A percentile compares a stretch with the other conserved stretches of the same genome.
These are phyloP conservation scores for Pseudomyrmex flavicornis DNA, from an alignment of 1,140 invertebrate species.

Conservation along the genomic window DNA sequence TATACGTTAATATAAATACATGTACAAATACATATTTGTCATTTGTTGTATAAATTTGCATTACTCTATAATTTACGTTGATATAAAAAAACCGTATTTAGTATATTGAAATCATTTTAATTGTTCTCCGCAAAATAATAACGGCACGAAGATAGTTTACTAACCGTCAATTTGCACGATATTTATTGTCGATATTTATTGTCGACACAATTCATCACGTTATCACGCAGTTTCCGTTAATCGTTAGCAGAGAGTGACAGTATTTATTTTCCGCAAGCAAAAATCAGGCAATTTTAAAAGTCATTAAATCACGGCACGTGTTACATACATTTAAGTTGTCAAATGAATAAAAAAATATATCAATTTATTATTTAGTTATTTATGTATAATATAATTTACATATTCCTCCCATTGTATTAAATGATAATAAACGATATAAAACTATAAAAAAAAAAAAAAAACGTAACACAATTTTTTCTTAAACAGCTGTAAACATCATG, in stretches of 20 bases:
- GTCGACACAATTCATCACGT: conserved; percentile 30
- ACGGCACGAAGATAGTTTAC: conserved; percentile 38
- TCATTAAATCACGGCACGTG: conserved; percentile 19
- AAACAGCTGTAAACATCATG: not conserved
- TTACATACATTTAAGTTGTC: conserved; percentile 3
- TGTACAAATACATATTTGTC: not conserved
- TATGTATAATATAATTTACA: no score
- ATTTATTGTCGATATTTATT: conserved; percentile 16
- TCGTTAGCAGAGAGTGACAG: conserved; percentile 7
- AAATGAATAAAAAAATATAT: not conserved
- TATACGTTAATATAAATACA: not conserved
- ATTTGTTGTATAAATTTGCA: not conserved
- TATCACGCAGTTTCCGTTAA: conserved; percentile 47
- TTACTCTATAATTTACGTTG: conserved; percentile 10
- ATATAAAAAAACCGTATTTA: conserved; percentile 13
- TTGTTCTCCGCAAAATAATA: conserved; percentile 36
- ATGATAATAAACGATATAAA: no score
- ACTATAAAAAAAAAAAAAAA: not conserved
- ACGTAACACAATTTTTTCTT: not conserved
- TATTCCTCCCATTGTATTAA: no score
- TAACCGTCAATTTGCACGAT: conserved; percentile 28
- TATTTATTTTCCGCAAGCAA: conserved; percentile 35
- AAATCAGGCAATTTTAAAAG: conserved; percentile 31
- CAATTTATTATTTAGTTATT: no score
- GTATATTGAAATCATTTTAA: conserved; percentile 14